Evolutionary conservation across 1,140 invertebrate species (phyloP), one percentile per base, ranked within the genome.

Genomic region (Papilio polytes): DNA sequence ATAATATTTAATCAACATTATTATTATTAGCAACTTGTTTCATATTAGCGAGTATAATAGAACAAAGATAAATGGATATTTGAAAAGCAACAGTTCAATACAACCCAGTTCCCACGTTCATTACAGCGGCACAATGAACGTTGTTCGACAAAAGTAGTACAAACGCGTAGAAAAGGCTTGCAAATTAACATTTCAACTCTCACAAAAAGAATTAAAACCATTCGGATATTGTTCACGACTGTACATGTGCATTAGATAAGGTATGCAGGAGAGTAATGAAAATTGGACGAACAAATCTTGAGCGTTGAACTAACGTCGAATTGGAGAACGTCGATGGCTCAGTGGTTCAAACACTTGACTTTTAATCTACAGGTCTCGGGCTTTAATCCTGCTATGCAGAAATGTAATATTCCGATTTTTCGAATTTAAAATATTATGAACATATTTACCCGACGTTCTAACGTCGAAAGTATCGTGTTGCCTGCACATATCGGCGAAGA

Each of bases 61-160:
- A 48, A 26, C 20, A 76, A 63, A 22, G n/a, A 46, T 46, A 66
- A 13, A 66, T 46, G 59, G 63, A 70, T 78, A 63, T 59, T 46
- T 78, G 77, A 59, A 22, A 78, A 78, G 26, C 36, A 20, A 66
- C 59, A 66, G 41, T 78, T 78, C 77, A 78, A 46, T 78, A 78
- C 36, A 51, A 66, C 77, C 77, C 77, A 78, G 77, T 78, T 78
- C 77, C 56, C 77, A 78, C 56, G 44, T 46, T 78, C 44, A 78
- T 66, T 78, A 66, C 36, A 20, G 36, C 22, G 18, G 8, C 6
- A 78, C 59, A 78, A 78, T 66, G 77, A 41, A 66, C 77, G 77
- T 44, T 20, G 77, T 59, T 36, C 77, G n/a, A 15, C 77, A 78
- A 46, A 70, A 70, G 26, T 70, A 70, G 63, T 70, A 70, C 63